Evolutionary conservation across 2,888 invertebrate species (phyloP).

Genomic region (Eilema sororculum): DNA sequence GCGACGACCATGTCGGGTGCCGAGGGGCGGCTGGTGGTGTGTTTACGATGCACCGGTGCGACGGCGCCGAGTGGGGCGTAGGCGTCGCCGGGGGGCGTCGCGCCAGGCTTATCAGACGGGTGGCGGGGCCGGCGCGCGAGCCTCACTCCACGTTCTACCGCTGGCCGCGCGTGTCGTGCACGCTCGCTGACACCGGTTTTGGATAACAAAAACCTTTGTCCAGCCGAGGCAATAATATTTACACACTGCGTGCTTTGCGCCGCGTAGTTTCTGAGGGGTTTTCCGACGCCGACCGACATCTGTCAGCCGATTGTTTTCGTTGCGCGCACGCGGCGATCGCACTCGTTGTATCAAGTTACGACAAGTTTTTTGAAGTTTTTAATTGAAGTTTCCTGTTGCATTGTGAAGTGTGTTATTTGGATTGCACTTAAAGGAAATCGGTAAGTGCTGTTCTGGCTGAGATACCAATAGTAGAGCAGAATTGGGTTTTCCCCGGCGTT

Average conservation of each 20-base stretch:
- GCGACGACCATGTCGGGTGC: constrained; percentile 64
- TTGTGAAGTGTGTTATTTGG: constrained; percentile 75
- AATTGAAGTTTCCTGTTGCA: constrained; percentile 61
- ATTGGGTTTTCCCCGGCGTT: constrained; percentile 35
- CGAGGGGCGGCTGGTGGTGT: constrained; percentile 81
- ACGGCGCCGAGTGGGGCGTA: constrained; percentile 84
- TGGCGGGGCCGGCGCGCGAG: constrained; percentile 85
- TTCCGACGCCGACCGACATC: constrained; percentile 81
- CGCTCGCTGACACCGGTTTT: constrained; percentile 80
- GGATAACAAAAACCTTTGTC: constrained; percentile 87
- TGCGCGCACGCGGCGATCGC: constrained; percentile 80
- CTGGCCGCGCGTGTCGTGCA: constrained; percentile 79
- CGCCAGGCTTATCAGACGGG: constrained; percentile 86
- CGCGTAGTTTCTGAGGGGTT: constrained; percentile 83
- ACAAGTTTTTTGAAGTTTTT: constrained; percentile 75
- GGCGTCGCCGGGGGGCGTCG: constrained; percentile 87
- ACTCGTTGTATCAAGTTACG: constrained; percentile 76
- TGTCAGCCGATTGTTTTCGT: constrained; percentile 80
- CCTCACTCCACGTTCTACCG: constrained; percentile 83
- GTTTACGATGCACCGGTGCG: constrained; percentile 78
- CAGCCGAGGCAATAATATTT: constrained; percentile 84
- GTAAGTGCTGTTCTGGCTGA: constrained; percentile 63
- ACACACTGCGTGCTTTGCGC: constrained; percentile 74
- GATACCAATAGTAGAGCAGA: neutral
- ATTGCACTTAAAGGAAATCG: constrained; percentile 78